Conservation (phyloP, 2,113 vertebrate species). For the Burhinus bistriatus region DNA sequence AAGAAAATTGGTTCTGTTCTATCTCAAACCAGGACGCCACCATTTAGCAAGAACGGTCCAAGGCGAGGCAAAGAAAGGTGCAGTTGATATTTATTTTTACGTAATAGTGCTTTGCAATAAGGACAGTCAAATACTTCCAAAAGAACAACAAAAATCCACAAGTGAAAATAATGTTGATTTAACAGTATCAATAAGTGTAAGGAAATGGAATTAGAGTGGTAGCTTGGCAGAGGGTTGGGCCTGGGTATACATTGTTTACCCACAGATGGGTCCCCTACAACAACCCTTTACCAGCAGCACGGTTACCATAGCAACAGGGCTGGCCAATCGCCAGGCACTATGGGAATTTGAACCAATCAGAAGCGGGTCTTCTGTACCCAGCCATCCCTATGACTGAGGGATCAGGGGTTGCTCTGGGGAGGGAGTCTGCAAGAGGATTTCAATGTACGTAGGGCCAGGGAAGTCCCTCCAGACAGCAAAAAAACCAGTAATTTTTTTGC, state of each 20-base stretch:
- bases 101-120: not conserved
- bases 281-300: not conserved
- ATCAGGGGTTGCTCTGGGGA: not conserved
- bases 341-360: not conserved
- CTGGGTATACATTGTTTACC: not conserved
- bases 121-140: not conserved
- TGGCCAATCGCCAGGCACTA: accelerated
- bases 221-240: not conserved
- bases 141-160: not conserved
- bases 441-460: not conserved
- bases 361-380: accelerated
- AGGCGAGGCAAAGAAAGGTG: not conserved
- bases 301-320: accelerated
- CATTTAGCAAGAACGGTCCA: not conserved
- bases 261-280: not conserved
- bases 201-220: not conserved
- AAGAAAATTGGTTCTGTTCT: not conserved
- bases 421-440: not conserved
- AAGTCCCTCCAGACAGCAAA: not conserved
- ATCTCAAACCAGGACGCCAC: not conserved
- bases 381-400: no score
- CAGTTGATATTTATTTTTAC: not conserved
- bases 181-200: not conserved
- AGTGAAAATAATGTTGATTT: not conserved
- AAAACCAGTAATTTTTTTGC: not conserved